Base-by-base conservation (phyloP, 2,113 vertebrate species). In the Grantiella picta region DNA sequence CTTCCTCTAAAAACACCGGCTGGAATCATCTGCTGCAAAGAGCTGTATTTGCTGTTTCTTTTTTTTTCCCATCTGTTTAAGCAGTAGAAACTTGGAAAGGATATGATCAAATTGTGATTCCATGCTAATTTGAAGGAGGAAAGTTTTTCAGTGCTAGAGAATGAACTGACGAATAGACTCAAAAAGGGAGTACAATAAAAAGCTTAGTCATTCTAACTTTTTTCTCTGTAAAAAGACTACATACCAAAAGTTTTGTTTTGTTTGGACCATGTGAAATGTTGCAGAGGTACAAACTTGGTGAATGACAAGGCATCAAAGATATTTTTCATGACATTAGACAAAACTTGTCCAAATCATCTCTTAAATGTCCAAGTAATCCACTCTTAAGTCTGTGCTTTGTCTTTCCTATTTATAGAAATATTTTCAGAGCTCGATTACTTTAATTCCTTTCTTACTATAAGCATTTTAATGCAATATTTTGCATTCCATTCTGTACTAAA, bases 21-120 rank as follows among this genome's bases (percentile, higher is more conserved):
- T 95, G 71, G 63, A 93, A 33, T 92, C 68, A 90, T 87, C 75
- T 85, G 75, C 71, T 85, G 50, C 50, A 76, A 90, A 80, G 57
- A 72, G 18, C 66, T 88, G 40, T 53, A 69, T 80, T 82, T 90
- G 59, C 36, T 92, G 69, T 61, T 86, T 60, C 23, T 49, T 80
- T 56, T 82, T 82, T 49, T 27, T 4, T 0, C 23, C 61, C 66
- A 85, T 80, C 82, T 76, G 71, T 76, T 95, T 89, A 71, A 90
- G 90, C 13, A 87, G 64, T n/a, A 64, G 40, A 93, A 76, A 23
- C 52, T 85, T 66, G 64, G 75, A 95, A 89, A 96, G 78, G 66
- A 94, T 85, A 95, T 65, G 5, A 91, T 71, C 64, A 85, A 76
- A 82, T 31, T 70, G 69, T 36, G 52, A 89, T 52, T 94, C 44